Percentiles rank a stretch among this genome's conserved stretches.
Conservation (phyloP, 2,113 vertebrate genomes). For the Lates calcarifer region DNA sequence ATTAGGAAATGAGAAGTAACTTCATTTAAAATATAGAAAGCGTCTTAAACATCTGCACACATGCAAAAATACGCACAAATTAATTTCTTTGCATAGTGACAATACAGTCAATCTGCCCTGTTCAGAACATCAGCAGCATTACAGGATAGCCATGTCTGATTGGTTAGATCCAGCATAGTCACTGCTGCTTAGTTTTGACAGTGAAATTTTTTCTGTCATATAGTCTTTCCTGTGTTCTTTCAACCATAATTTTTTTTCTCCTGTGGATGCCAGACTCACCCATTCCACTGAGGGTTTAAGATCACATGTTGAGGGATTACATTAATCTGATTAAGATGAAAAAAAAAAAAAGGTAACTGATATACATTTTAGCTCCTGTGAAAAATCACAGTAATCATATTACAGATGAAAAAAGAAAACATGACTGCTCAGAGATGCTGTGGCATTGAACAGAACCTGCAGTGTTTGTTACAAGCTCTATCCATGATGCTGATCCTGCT, state of each 20-base stretch:
- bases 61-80: background rate
- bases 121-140: background rate
- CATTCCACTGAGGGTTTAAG: background rate
- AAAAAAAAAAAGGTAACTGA: slow-evolving; percentile 44
- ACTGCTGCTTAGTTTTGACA: background rate
- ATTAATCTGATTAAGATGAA: slow-evolving; percentile 54
- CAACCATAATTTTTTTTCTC: background rate
- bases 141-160: background rate
- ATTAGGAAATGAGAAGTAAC: background rate
- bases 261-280: background rate
- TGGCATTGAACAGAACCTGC: background rate
- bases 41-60: slow-evolving; percentile 15
- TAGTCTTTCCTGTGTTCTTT: slow-evolving; percentile 9
- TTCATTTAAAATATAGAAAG: slow-evolving; percentile 2
- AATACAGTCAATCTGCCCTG: background rate
- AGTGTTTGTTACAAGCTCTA: background rate
- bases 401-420: slow-evolving; percentile 17
- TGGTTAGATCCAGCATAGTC: background rate
- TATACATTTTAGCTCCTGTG: slow-evolving; percentile 31
- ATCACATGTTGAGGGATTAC: slow-evolving; percentile 46
- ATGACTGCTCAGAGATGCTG: slow-evolving; percentile 1
- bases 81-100: background rate
- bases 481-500: slow-evolving; percentile 21
- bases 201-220: background rate
- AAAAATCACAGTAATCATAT: slow-evolving; percentile 34